Evolutionary conservation across 2,113 vertebrate species (phyloP).

Genomic region (Collichthys lucidus): DNA sequence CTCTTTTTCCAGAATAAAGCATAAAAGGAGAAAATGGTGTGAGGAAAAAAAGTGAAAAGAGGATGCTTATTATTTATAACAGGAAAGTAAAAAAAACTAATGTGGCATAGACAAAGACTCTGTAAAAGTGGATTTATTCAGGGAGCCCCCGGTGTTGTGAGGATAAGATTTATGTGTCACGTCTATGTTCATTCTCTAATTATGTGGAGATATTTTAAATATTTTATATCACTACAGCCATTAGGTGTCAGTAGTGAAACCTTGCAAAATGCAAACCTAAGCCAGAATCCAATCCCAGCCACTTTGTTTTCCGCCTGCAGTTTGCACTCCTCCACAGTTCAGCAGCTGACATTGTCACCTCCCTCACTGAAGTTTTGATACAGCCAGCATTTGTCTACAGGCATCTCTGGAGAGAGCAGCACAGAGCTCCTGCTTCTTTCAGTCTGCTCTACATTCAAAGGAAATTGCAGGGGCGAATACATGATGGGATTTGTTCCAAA

Average conservation of each 20-base stretch:
- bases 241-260: slow-evolving; percentile 79
- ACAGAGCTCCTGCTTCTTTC: slow-evolving; percentile 50
- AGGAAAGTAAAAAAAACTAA: background rate
- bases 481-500: slow-evolving; percentile 69
- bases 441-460: slow-evolving; percentile 60
- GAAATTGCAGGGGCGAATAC: slow-evolving; percentile 67
- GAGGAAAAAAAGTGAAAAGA: slow-evolving; percentile 13
- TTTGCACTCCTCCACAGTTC: slow-evolving; percentile 67
- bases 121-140: slow-evolving; percentile 40
- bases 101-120: background rate
- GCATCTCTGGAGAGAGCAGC: slow-evolving; percentile 65
- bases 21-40: slow-evolving; percentile 13
- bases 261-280: slow-evolving; percentile 29
- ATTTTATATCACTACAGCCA: slow-evolving; percentile 55
- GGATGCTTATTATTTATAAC: slow-evolving; percentile 46
- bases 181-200: slow-evolving; percentile 34
- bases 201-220: slow-evolving; percentile 42
- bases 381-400: slow-evolving; percentile 68
- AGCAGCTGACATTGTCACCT: slow-evolving; percentile 70
- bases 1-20: slow-evolving; percentile 31
- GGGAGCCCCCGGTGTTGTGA: slow-evolving; percentile 3
- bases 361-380: slow-evolving; percentile 73
- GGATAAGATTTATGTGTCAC: slow-evolving; percentile 34
- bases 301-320: slow-evolving; percentile 44
- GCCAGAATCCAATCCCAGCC: slow-evolving; percentile 25